A percentile compares a stretch with the other conserved stretches of the same genome.
Conservation (phyloP, 2,797 vertebrate genomes). For the Mycteria americana region DNA sequence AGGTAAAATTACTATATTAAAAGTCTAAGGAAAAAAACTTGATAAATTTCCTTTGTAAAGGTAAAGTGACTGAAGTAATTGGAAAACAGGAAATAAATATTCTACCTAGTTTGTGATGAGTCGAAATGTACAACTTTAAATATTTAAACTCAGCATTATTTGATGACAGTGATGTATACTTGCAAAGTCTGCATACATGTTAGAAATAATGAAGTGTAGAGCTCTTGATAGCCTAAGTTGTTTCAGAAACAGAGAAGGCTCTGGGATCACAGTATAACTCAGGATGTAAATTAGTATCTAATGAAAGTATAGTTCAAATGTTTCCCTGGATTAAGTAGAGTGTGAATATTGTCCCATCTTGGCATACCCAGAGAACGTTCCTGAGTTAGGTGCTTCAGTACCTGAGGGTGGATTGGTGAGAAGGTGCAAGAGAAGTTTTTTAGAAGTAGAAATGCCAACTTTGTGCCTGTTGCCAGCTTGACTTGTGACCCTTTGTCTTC, state of each 20-base stretch:
- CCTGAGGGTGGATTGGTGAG: not conserved
- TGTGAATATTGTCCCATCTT: not conserved
- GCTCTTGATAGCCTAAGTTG: not conserved
- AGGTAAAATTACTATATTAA: not conserved
- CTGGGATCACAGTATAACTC: not conserved
- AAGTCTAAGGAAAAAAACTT: not conserved
- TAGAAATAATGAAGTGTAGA: not conserved
- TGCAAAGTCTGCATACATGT: not conserved
- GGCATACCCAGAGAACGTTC: accelerated
- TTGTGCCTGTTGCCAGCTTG: not conserved
- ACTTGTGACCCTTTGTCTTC: not conserved
- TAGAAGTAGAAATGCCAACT: not conserved
- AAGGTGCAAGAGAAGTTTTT: not conserved
- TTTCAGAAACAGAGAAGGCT: not conserved
- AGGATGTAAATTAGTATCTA: not conserved
- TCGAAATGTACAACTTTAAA: not conserved
- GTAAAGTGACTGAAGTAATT: not conserved
- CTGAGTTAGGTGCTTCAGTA: not conserved
- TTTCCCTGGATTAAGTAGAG: not conserved
- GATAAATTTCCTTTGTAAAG: not conserved
- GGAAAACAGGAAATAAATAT: not conserved
- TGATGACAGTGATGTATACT: not conserved
- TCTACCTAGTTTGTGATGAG: not conserved
- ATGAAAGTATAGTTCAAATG: not conserved
- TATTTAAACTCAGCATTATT: not conserved